A percentile compares a stretch with the other conserved stretches of the same genome.
These are phyloP conservation scores for Carcina quercana DNA, from an alignment of 2,888 invertebrate genomes.

Conservation along the genomic window DNA sequence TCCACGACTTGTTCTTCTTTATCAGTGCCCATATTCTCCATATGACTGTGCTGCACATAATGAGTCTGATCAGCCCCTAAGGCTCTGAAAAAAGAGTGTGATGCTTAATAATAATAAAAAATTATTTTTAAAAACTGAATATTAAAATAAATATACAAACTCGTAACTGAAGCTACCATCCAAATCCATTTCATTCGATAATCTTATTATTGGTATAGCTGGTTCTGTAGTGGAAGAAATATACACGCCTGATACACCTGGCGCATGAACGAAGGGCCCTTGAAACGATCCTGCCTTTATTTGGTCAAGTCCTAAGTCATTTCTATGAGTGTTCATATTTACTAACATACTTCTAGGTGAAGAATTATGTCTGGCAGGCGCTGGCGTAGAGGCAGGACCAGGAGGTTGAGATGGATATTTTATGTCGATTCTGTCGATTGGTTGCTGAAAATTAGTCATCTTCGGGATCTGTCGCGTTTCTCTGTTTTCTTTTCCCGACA, in stretches of 20 bases:
- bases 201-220: constrained; percentile 64
- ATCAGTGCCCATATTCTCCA: constrained; percentile 73
- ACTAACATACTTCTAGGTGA: constrained; percentile 46
- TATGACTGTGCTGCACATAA: constrained; percentile 70
- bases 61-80: constrained; percentile 70
- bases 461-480: constrained; percentile 35
- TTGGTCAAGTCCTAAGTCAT: constrained; percentile 40
- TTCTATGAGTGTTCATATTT: constrained; percentile 42
- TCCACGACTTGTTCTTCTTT: constrained; percentile 76
- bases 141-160: constrained; percentile 41
- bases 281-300: constrained; percentile 39
- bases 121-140: background rate
- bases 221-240: constrained; percentile 62
- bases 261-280: constrained; percentile 38
- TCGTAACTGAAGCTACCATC: constrained; percentile 73
- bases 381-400: constrained; percentile 13
- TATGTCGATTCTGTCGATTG: constrained; percentile 49
- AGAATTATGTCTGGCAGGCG: constrained; percentile 28
- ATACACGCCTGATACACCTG: constrained; percentile 34
- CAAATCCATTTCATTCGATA: constrained; percentile 72
- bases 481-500: constrained; percentile 28
- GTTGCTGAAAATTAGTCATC: constrained; percentile 30
- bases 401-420: constrained; percentile 35
- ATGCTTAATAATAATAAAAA: background rate
- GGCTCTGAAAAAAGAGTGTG: constrained; percentile 36